Percentiles rank a stretch among this genome's conserved stretches.
phyloP scores from a whole-genome alignment of 2,888 invertebrate species.

The Theretra japonica region DNA sequence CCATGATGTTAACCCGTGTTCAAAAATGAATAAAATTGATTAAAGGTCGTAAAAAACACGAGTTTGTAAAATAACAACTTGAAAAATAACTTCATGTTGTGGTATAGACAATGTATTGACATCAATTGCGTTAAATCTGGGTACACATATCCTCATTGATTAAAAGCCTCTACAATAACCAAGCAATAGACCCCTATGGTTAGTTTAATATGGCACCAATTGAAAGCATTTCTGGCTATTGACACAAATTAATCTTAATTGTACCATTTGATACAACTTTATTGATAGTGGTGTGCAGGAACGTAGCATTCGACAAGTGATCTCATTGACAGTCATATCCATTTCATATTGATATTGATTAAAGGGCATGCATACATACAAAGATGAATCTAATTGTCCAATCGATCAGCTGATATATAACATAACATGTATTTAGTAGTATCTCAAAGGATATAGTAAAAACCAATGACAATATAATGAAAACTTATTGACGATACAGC shows the following conservation, averaged over 20 bases:
- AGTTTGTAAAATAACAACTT: no score
- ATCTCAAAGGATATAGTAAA: no score
- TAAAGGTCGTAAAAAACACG: no score
- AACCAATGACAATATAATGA: no score
- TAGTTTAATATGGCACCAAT: conserved; percentile 51
- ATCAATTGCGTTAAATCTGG: neutral
- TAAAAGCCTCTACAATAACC: neutral
- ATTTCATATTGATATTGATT: neutral
- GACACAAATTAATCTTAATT: conserved; percentile 63
- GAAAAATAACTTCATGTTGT: no score
- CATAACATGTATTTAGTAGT: no score
- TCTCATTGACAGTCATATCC: neutral
- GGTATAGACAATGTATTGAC: no score
- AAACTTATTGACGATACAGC: no score
- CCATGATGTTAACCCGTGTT: no score
- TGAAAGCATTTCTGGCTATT: conserved; percentile 53
- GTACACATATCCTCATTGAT: neutral
- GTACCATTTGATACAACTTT: conserved; percentile 42
- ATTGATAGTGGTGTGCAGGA: conserved; percentile 42
- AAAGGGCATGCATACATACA: neutral
- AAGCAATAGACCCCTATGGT: conserved; percentile 32
- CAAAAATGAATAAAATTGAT: no score
- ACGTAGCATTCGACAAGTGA: neutral
- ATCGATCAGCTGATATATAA: no score
- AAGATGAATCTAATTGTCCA: no score